These are phyloP conservation scores for Thereva unica DNA, from an alignment of 2,888 invertebrate genomes.

Conservation along the genomic window DNA sequence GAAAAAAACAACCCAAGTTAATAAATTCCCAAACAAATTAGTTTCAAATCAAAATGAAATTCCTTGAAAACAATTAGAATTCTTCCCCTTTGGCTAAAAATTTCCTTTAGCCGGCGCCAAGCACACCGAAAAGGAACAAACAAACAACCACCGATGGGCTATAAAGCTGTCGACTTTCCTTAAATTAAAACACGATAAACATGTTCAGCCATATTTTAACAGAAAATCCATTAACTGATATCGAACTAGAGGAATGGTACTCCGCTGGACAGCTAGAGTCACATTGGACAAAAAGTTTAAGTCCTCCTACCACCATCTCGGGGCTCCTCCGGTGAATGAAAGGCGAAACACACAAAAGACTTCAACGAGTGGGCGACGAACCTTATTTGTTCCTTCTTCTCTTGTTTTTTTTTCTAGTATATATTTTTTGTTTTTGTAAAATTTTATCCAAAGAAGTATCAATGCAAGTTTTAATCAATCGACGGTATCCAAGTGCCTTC, in stretches of 20 bases:
- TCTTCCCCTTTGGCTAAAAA: background rate
- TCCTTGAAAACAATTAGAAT: slow-evolving; percentile 26
- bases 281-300: slow-evolving; percentile 9
- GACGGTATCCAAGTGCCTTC: slow-evolving; percentile 15
- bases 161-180: slow-evolving; percentile 36
- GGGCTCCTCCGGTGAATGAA: slow-evolving; percentile 1
- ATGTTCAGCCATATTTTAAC: slow-evolving; percentile 37
- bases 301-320: slow-evolving; percentile 29
- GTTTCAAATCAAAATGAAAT: slow-evolving; percentile 6
- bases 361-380: slow-evolving; percentile 31
- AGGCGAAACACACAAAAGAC: slow-evolving; percentile 24
- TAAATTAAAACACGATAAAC: slow-evolving; percentile 38
- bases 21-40: slow-evolving; percentile 7
- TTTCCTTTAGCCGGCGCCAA: slow-evolving; percentile 17
- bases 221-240: slow-evolving; percentile 38
- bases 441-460: background rate
- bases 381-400: slow-evolving; percentile 22
- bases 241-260: slow-evolving; percentile 13
- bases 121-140: slow-evolving; percentile 4
- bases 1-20: background rate
- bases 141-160: slow-evolving; percentile 17
- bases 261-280: background rate
- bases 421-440: too few species aligned
- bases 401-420: too few species aligned
- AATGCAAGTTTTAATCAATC: slow-evolving; percentile 12